phyloP scores from a whole-genome alignment of 2,888 invertebrate genomes.

The Mesorhabditis sp. region DNA sequence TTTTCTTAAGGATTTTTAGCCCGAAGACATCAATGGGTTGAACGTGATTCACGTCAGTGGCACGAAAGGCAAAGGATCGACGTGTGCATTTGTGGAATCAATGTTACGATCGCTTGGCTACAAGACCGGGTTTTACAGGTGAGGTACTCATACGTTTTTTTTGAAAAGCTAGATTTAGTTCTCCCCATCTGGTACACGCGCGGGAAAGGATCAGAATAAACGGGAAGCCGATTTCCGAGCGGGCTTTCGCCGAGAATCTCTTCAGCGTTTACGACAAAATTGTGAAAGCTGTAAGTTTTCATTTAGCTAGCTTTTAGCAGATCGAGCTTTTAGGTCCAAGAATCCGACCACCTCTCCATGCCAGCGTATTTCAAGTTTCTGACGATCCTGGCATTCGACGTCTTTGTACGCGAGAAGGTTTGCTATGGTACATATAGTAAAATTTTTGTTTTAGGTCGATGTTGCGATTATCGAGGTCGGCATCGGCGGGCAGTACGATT shows the following conservation, averaged over 20 bases:
- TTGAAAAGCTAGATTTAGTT: conserved; percentile 65
- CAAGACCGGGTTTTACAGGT: conserved; percentile 81
- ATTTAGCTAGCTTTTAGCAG: conserved; percentile 12
- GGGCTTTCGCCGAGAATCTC: conserved; percentile 75
- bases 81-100: conserved; percentile 85
- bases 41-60: conserved; percentile 91
- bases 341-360: conserved; percentile 36
- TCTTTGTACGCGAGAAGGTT: conserved; percentile 74
- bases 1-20: conserved; percentile 20
- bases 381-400: conserved; percentile 82
- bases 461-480: conserved; percentile 94
- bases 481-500: conserved; percentile 88
- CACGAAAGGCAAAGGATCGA: conserved; percentile 93
- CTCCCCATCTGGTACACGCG: conserved; percentile 87
- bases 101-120: conserved; percentile 79
- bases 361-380: conserved; percentile 84
- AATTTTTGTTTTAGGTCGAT: conserved; percentile 67
- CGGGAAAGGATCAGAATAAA: conserved; percentile 85
- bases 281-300: conserved; percentile 61
- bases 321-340: conserved; percentile 25
- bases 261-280: conserved; percentile 69
- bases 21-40: conserved; percentile 38
- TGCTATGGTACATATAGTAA: conserved; percentile 22
- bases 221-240: conserved; percentile 74
- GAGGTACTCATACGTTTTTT: conserved; percentile 12